Evolutionary conservation across 2,888 invertebrate species (phyloP).

Genomic region (Fragum fragum): DNA sequence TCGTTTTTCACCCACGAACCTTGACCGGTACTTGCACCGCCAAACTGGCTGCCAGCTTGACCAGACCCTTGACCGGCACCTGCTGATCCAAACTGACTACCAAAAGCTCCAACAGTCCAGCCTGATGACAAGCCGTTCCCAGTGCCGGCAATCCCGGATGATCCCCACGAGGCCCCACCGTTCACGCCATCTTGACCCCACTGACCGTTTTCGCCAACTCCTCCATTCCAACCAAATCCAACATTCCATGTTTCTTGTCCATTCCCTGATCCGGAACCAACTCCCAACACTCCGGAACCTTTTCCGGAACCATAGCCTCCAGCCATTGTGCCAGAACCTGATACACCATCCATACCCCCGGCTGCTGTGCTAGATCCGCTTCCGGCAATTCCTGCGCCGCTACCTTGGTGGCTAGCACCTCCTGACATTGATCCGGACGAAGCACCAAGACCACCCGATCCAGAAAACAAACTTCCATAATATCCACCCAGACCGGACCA

Average conservation of each 20-base stretch:
- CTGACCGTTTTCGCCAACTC: background rate
- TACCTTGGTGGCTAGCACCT: background rate
- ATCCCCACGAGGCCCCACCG: too few species aligned
- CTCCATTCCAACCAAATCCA: conserved; percentile 24
- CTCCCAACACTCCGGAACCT: background rate
- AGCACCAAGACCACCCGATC: background rate
- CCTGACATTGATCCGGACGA: background rate
- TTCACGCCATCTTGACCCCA: background rate
- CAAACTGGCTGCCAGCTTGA: background rate
- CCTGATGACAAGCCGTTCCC: background rate
- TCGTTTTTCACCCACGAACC: background rate
- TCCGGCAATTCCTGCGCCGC: background rate
- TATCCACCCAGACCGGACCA: background rate
- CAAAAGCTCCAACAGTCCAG: background rate
- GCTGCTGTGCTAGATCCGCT: background rate
- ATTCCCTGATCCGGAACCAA: background rate
- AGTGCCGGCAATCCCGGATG: background rate
- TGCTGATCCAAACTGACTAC: background rate
- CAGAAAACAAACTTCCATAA: background rate
- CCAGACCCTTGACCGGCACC: background rate
- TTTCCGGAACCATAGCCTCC: background rate
- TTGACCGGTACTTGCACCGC: background rate
- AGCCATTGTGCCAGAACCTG: background rate
- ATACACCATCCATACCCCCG: background rate
- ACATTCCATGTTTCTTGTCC: conserved; percentile 8